Conservation (phyloP, 2,113 vertebrate genomes). For the Phylloscopus trochilus region DNA sequence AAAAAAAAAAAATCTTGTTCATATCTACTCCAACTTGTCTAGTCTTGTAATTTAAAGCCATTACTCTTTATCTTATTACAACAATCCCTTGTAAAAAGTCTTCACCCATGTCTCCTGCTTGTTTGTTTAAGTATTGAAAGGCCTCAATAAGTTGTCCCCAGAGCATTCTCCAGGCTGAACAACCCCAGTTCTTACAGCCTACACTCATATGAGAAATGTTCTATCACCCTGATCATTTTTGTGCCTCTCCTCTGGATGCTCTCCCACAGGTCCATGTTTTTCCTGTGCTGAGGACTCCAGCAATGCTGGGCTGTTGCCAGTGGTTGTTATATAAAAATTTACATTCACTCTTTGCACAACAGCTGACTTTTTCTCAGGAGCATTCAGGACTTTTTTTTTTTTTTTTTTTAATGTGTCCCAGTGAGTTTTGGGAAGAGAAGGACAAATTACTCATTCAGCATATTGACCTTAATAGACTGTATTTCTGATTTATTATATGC, state of each 20-base stretch:
- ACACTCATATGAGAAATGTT: neutral
- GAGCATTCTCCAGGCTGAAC: neutral
- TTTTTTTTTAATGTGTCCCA: neutral
- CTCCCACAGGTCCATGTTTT: neutral
- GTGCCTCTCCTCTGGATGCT: neutral
- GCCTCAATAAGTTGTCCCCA: neutral
- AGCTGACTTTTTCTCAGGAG: neutral
- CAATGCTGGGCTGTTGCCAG: neutral
- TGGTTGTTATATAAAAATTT: neutral
- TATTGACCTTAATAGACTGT: neutral
- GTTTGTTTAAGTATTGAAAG: neutral
- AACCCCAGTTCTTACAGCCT: neutral
- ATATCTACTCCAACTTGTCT: neutral
- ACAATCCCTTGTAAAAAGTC: neutral
- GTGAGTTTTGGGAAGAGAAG: neutral
- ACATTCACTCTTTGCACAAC: neutral
- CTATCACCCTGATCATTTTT: neutral
- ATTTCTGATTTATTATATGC: neutral
- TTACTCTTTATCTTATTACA: neutral
- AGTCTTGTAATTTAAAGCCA: neutral
- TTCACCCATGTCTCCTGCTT: neutral
- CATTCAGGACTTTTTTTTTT: neutral
- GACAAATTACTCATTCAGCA: neutral
- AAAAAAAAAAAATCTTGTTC: neutral
- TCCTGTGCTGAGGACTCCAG: neutral